Percentiles rank a stretch among this genome's conserved stretches.
Evolutionary conservation across 2,797 vertebrate genomes (phyloP).

Genomic region (Brachyrhaphis roseni): DNA sequence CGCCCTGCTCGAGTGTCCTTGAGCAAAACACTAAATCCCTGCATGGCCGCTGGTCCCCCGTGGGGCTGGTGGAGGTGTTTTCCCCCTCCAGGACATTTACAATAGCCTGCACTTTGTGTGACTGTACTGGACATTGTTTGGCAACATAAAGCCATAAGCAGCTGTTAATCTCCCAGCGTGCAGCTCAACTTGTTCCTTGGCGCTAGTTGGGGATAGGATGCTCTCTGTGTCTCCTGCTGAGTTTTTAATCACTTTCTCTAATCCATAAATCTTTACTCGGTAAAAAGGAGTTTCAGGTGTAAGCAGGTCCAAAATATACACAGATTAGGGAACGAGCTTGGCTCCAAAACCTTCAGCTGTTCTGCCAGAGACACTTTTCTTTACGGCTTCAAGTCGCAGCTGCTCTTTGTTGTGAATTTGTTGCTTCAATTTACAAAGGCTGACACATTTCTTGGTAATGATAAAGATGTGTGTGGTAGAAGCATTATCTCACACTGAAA

Average conservation of each 20-base stretch:
- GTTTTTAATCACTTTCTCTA: conserved; percentile 46
- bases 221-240: conserved; percentile 44
- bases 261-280: conserved; percentile 46
- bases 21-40: conserved; percentile 31
- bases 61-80: conserved; percentile 15
- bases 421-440: not conserved
- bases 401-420: not conserved
- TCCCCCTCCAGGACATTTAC: conserved; percentile 11
- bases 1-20: conserved; percentile 33
- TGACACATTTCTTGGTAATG: not conserved
- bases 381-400: not conserved
- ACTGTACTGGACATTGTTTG: conserved; percentile 39
- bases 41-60: conserved; percentile 27
- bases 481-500: not conserved
- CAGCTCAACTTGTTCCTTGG: conserved; percentile 34
- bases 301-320: not conserved
- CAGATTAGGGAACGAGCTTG: not conserved
- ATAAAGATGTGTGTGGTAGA: not conserved
- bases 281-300: conserved; percentile 18
- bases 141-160: conserved; percentile 57
- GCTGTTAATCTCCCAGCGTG: conserved; percentile 53
- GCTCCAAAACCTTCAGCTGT: not conserved
- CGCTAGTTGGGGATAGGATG: conserved; percentile 34
- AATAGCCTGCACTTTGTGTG: not conserved
- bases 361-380: not conserved